Base-by-base conservation (phyloP, 2,113 vertebrate species). In the Anolis sagrei region DNA sequence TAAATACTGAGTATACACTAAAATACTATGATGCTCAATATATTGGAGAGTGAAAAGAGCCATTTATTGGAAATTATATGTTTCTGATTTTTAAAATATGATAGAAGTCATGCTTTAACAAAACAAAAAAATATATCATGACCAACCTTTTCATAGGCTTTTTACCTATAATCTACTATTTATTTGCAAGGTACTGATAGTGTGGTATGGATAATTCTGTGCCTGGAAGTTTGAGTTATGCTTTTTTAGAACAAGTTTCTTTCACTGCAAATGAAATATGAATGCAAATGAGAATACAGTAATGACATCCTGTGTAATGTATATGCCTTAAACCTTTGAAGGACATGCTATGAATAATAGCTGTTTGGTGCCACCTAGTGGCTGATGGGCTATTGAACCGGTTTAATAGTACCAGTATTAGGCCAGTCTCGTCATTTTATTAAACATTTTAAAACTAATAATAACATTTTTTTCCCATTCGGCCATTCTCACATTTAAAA, bases 301-400 rank as follows among this genome's bases (percentile, higher is more conserved):
- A 51, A 69, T 81, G 75, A 9, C 49, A 36, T 11, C 25, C 23
- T 83, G 49, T 34, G 27, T 62, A 79, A 4, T 75, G 49, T 18
- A 74, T 36, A 44, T 27, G 27, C 69, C 11, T 44, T 82, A 61
- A 86, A 58, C 16, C 64, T 61, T 90, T 76, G 62, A 83, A 27
- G 73, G 73, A 58, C 13, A 11, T 69, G 76, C n/a, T 54, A 89
- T 74, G 48, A 91, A 91, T 89, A 87, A 73, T 89, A 78, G 94
- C 91, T 92, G 86, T 94, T 93, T 95, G 94, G 91, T 90, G 92
- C 95, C 95, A 94, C 95, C 96, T 92, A 93, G 95, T 96, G 96
- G 95, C 83, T 0, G 1, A 1, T 4, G 0, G 1, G 18, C 82
- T 90, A 81, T 64, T 83, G 88, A 93, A 93, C 49, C 66, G 19